A percentile compares a stretch with the other conserved stretches of the same genome.
Evolutionary conservation across 2,113 vertebrate genomes (phyloP).

Genomic region (Tonatia bakeri): DNA sequence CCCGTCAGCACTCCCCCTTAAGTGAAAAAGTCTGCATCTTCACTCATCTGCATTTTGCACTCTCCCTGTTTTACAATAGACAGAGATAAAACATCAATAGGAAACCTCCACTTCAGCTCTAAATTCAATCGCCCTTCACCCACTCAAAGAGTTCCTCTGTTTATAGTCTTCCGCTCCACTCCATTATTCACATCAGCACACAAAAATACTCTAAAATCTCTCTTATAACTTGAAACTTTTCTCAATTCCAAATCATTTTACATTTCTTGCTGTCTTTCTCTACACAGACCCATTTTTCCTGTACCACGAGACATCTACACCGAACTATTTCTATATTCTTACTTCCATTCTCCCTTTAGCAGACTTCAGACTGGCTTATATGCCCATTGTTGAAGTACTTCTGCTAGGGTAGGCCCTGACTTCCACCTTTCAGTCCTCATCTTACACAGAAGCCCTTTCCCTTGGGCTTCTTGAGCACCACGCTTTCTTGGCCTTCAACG

Average conservation of each 20-base stretch:
- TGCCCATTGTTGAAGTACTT: background rate
- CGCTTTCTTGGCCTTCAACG: background rate
- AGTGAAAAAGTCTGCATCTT: background rate
- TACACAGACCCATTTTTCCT: background rate
- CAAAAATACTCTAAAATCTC: background rate
- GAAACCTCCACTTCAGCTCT: background rate
- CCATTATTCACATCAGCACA: background rate
- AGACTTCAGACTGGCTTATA: background rate
- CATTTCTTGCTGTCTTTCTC: background rate
- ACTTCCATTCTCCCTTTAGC: background rate
- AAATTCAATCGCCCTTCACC: background rate
- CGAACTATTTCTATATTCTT: background rate
- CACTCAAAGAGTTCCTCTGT: background rate
- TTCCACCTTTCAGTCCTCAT: background rate
- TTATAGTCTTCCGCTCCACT: background rate
- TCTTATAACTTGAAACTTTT: background rate
- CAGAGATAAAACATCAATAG: background rate
- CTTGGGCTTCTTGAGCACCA: background rate
- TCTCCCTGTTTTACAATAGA: background rate
- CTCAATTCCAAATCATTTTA: background rate
- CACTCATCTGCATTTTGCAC: background rate
- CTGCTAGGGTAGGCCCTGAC: background rate
- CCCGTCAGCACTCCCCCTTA: background rate
- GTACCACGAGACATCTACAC: background rate
- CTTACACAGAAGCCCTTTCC: background rate